phyloP scores from a whole-genome alignment of 2,888 invertebrate species.

The Leucozona laternaria region DNA sequence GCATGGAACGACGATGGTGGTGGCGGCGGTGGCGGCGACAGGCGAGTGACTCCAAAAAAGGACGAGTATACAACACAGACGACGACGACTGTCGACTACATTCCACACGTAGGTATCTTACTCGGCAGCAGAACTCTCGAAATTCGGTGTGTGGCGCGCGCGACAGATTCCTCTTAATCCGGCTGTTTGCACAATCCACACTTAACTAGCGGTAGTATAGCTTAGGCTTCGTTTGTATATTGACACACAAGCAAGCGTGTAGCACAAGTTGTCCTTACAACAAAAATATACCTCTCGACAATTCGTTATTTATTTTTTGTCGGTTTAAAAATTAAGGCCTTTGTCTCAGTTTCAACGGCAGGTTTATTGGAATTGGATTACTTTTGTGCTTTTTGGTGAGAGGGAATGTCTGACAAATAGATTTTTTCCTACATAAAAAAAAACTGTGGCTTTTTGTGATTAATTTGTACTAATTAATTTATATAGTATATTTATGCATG shows the following conservation, averaged over 20 bases:
- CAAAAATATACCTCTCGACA: conserved; percentile 54
- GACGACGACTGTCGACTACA: conserved; percentile 48
- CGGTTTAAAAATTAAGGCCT: conserved; percentile 31
- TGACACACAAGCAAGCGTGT: conserved; percentile 41
- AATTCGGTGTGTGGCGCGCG: conserved; percentile 63
- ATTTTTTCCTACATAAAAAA: conserved; percentile 18
- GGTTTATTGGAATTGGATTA: conserved; percentile 7
- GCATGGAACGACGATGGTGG: conserved; percentile 8
- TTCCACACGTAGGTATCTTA: conserved; percentile 60
- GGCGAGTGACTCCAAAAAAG: conserved; percentile 47
- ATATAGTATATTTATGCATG: conserved; percentile 37
- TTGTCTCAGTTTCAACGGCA: conserved; percentile 7
- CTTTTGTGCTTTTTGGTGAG: conserved; percentile 3
- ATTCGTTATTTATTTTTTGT: conserved; percentile 26
- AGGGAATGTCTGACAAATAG: conserved; percentile 13
- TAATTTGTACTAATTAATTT: conserved; percentile 42
- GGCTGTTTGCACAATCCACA: conserved; percentile 58
- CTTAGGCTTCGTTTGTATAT: conserved; percentile 54
- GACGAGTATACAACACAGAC: conserved; percentile 47
- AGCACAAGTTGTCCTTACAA: conserved; percentile 44
- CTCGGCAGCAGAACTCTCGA: conserved; percentile 44
- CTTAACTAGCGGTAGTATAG: conserved; percentile 57
- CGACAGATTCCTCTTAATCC: conserved; percentile 73
- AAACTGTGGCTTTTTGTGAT: conserved; percentile 27
- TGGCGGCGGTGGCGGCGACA: conserved; percentile 31